phyloP scores from a whole-genome alignment of 2,888 invertebrate species.

The Zygaena filipendulae region DNA sequence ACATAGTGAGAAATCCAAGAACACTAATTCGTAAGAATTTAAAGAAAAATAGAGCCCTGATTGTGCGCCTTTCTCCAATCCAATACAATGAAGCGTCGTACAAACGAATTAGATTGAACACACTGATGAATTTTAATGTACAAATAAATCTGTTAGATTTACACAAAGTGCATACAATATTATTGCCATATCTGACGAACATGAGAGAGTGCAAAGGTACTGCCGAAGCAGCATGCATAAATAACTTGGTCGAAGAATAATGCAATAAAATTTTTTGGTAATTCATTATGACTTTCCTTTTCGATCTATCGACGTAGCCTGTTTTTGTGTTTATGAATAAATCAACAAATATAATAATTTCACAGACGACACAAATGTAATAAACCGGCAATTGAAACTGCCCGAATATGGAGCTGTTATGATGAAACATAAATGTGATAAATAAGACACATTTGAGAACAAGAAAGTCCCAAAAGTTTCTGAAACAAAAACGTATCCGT shows the following conservation, averaged over 20 bases:
- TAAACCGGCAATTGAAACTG: slow-evolving; percentile 8
- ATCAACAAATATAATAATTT: slow-evolving; percentile 20
- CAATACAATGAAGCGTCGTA: slow-evolving; percentile 20
- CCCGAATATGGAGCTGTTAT: slow-evolving; percentile 19
- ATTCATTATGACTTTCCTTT: slow-evolving; percentile 19
- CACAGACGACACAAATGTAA: slow-evolving; percentile 17
- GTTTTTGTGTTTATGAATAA: slow-evolving; percentile 20
- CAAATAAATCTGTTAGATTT: slow-evolving; percentile 20
- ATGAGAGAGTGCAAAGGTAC: slow-evolving; percentile 23
- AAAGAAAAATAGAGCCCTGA: slow-evolving; percentile 12
- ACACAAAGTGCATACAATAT: slow-evolving; percentile 18
- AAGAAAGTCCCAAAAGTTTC: slow-evolving; percentile 21
- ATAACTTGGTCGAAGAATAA: slow-evolving; percentile 23
- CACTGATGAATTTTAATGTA: slow-evolving; percentile 17
- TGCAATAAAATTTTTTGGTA: slow-evolving; percentile 13
- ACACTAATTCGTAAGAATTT: slow-evolving; percentile 21
- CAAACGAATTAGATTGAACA: slow-evolving; percentile 18
- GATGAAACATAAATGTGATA: slow-evolving; percentile 18
- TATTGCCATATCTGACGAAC: slow-evolving; percentile 20
- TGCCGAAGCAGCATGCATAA: slow-evolving; percentile 21
- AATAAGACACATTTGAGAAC: slow-evolving; percentile 16
- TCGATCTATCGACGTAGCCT: slow-evolving; percentile 19
- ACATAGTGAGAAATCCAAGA: slow-evolving; percentile 20
- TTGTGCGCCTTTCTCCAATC: slow-evolving; percentile 14
- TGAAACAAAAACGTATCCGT: slow-evolving; percentile 17